Evolutionary conservation across 2,797 vertebrate species (phyloP).

Genomic region (Halcyon badia): DNA sequence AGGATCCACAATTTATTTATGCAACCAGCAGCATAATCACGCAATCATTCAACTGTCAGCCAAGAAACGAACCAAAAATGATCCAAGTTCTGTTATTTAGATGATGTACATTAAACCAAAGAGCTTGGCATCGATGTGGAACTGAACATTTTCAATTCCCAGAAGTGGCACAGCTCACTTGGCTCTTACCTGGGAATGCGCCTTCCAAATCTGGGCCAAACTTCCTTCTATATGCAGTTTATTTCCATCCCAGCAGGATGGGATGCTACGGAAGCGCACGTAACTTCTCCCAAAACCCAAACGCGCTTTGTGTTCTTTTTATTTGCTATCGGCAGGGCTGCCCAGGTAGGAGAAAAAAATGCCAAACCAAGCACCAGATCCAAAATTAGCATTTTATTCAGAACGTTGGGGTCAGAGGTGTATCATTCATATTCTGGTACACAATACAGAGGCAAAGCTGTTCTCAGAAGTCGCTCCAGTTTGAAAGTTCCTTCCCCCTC

Average conservation of each 20-base stretch:
- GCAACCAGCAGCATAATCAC: neutral
- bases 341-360: conserved; percentile 65
- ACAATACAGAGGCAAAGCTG: conserved; percentile 95
- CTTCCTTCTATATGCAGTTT: neutral
- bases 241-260: neutral
- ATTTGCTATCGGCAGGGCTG: conserved; percentile 39
- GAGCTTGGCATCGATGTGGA: neutral
- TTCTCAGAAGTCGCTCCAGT: conserved; percentile 90
- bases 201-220: neutral
- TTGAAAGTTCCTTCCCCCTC: conserved; percentile 89
- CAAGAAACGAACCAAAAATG: neutral
- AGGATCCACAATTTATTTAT: neutral
- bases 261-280: neutral
- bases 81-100: neutral
- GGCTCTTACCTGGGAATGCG: neutral
- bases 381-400: conserved; percentile 99
- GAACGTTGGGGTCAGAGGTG: conserved; percentile 97
- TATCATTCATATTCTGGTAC: conserved; percentile 95
- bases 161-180: neutral
- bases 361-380: conserved; percentile 90
- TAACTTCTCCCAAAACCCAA: neutral
- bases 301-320: neutral
- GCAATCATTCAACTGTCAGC: neutral
- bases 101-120: neutral
- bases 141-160: neutral